phyloP scores from a whole-genome alignment of 2,797 vertebrate genomes.

The Lagocephalus sceleratus region DNA sequence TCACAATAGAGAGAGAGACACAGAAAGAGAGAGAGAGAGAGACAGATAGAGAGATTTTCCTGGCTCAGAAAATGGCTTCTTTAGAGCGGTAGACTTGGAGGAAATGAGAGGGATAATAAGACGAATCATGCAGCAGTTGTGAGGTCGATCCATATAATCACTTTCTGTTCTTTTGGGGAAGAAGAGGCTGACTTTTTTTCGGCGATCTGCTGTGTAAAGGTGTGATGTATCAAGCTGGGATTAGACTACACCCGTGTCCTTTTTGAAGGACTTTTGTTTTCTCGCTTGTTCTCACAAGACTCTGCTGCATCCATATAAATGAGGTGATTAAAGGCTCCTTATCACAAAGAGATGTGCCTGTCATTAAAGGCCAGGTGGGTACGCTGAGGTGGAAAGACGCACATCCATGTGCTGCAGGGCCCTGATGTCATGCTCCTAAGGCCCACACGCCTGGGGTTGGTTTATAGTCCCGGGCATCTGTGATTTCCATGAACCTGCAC shows the following conservation, averaged over 20 bases:
- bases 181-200: constrained; percentile 16
- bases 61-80: constrained; percentile 26
- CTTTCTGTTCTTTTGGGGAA: constrained; percentile 21
- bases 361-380: not conserved
- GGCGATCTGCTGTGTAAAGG: constrained; percentile 15
- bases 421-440: no score
- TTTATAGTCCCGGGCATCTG: constrained; percentile 49
- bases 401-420: constrained; percentile 6
- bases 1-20: constrained; percentile 2
- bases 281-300: no score
- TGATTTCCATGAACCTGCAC: constrained; percentile 43
- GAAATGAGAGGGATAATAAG: constrained; percentile 41
- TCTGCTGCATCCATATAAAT: not conserved
- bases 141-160: constrained; percentile 43
- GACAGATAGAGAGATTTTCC: constrained; percentile 22
- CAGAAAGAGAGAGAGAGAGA: constrained; percentile 1
- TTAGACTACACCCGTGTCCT: constrained; percentile 16
- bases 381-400: constrained; percentile 18
- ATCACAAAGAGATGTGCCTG: constrained; percentile 13
- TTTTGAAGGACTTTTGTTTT: constrained; percentile 16
- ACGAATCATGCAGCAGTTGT: constrained; percentile 38
- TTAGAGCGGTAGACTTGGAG: constrained; percentile 36
- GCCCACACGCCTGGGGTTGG: constrained; percentile 20
- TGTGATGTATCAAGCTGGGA: constrained; percentile 11
- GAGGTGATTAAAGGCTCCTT: constrained; percentile 23